phyloP scores from a whole-genome alignment of 37 sponge, comb jelly and placozoan genomes.

The Corticium candelabrum region DNA sequence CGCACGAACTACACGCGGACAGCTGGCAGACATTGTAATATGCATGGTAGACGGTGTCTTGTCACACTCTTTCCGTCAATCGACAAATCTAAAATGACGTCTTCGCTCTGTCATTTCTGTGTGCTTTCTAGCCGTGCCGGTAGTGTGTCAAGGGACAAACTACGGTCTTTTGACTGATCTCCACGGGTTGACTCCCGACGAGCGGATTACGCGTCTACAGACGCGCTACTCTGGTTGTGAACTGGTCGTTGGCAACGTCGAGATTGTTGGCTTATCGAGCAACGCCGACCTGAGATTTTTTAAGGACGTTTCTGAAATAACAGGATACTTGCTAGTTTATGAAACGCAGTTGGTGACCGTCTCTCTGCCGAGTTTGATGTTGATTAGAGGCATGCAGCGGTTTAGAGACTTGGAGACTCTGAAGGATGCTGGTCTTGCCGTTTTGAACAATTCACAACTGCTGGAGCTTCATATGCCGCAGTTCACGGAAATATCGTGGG shows the following conservation, averaged over 20 bases:
- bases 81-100: no score
- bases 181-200: neutral
- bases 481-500: neutral
- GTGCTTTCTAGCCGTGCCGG: neutral
- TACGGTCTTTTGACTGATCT: neutral
- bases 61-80: no score
- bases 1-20: no score
- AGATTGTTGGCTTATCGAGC: neutral
- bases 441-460: neutral
- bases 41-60: no score
- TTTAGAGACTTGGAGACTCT: neutral
- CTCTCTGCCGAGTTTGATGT: neutral
- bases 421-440: neutral
- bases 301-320: neutral
- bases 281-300: neutral
- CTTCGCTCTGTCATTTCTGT: no score
- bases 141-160: neutral
- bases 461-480: neutral
- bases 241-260: neutral
- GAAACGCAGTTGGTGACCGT: neutral
- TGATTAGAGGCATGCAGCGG: neutral
- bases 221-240: neutral
- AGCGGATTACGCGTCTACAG: neutral
- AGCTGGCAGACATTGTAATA: no score
- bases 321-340: neutral